phyloP scores from a whole-genome alignment of 92 coral and sea anemone species.

The Paragorgia papillata region DNA sequence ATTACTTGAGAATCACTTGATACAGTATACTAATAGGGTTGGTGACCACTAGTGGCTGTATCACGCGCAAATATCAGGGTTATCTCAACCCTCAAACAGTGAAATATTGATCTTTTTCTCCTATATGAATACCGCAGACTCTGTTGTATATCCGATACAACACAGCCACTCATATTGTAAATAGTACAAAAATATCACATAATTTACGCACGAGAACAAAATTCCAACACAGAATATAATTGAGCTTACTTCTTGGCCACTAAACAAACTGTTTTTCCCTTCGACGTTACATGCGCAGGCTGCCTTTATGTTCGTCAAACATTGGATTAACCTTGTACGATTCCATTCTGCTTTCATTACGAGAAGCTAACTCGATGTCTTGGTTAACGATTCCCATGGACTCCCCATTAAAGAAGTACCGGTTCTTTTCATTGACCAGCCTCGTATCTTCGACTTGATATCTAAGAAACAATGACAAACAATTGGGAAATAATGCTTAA shows the following conservation, averaged over 20 bases:
- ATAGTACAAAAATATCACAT: too few species aligned
- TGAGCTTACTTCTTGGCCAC: constrained; percentile 38
- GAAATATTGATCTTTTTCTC: too few species aligned
- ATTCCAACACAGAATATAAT: neutral
- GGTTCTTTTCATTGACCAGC: constrained; percentile 19
- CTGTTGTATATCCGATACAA: too few species aligned
- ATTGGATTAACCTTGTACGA: constrained; percentile 43
- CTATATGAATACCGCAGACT: too few species aligned
- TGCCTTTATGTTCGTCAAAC: constrained; percentile 23
- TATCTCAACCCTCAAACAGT: too few species aligned
- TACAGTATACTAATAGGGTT: too few species aligned
- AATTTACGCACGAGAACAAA: too few species aligned
- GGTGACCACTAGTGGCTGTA: too few species aligned
- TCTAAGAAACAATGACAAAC: neutral
- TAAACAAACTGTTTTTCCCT: neutral
- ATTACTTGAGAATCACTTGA: too few species aligned
- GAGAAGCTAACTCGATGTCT: constrained; percentile 33
- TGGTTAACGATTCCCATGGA: constrained; percentile 39
- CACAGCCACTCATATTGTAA: too few species aligned
- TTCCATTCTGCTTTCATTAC: constrained; percentile 27
- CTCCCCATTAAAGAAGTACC: constrained; percentile 23
- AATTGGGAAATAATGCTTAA: neutral
- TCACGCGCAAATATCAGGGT: too few species aligned
- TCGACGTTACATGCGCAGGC: neutral
- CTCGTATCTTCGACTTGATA: constrained; percentile 29